Evolutionary conservation across 2,888 invertebrate genomes (phyloP).

Genomic region (Aquatica leii): DNA sequence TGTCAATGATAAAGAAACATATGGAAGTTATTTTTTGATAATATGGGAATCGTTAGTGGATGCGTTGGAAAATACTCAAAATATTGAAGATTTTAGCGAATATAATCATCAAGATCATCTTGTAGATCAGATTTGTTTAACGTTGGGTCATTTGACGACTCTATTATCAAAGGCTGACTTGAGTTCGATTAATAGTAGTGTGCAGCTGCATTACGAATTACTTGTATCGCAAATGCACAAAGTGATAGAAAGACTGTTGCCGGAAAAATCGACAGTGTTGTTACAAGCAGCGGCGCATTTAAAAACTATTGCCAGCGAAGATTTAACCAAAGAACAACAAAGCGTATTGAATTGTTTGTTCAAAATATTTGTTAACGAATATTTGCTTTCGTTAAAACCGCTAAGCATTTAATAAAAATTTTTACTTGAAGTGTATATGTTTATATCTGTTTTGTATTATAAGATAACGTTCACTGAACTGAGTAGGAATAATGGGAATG

Average conservation of each 20-base stretch:
- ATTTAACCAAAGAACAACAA: conserved; percentile 27
- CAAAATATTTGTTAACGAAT: too few species aligned
- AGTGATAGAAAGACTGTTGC: conserved; percentile 57
- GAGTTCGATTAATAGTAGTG: conserved; percentile 62
- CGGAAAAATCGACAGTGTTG: conserved; percentile 58
- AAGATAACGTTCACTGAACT: too few species aligned
- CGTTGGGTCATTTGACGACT: conserved; percentile 75
- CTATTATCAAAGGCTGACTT: conserved; percentile 69
- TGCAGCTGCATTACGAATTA: conserved; percentile 61
- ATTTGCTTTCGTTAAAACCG: too few species aligned
- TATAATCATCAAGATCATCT: conserved; percentile 86
- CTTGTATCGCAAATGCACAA: conserved; percentile 56
- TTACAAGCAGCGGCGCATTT: conserved; percentile 51
- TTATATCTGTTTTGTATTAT: too few species aligned
- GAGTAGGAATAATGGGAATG: too few species aligned
- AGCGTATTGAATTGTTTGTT: too few species aligned
- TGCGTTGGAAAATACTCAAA: conserved; percentile 80
- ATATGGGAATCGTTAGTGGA: conserved; percentile 77
- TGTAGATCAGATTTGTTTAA: conserved; percentile 81
- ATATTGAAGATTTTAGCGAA: conserved; percentile 83
- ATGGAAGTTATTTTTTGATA: conserved; percentile 67
- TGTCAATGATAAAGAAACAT: conserved; percentile 68
- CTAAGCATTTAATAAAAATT: too few species aligned
- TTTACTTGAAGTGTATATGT: too few species aligned
- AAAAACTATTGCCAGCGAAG: conserved; percentile 17